Percentiles rank a stretch among this genome's conserved stretches.
Evolutionary conservation across 2,888 invertebrate genomes (phyloP).

Genomic region (Tachystola acroxantha): DNA sequence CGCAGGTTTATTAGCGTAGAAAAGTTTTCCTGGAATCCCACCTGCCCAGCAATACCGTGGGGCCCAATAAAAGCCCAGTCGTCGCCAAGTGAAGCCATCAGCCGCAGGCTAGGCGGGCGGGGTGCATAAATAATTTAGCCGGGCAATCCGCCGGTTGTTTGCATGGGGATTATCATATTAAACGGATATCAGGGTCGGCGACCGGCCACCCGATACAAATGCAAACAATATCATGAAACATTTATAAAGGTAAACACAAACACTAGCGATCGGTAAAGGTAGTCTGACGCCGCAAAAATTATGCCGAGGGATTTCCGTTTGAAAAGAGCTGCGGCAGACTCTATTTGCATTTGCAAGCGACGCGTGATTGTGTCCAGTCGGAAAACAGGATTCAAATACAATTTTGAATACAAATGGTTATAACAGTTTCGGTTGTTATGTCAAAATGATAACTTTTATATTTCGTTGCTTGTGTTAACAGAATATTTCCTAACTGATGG

Average conservation of each 20-base stretch:
- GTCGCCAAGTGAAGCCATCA: conserved; percentile 60
- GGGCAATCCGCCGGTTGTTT: conserved; percentile 72
- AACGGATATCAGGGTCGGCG: conserved; percentile 70
- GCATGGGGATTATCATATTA: conserved; percentile 78
- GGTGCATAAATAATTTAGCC: conserved; percentile 75
- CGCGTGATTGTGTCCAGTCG: background rate
- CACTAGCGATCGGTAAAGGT: conserved; percentile 1
- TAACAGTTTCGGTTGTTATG: no score
- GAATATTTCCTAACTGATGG: no score
- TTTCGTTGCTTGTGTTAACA: no score
- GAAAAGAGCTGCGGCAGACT: background rate
- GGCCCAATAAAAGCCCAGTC: conserved; percentile 60
- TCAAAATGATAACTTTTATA: no score
- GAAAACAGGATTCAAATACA: no score
- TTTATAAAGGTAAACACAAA: conserved; percentile 56
- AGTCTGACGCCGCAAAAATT: background rate
- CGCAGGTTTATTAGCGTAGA: conserved; percentile 26
- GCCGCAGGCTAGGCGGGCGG: conserved; percentile 58
- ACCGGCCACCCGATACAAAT: conserved; percentile 55
- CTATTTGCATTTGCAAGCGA: background rate
- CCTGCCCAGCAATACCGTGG: conserved; percentile 44
- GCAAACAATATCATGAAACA: conserved; percentile 70
- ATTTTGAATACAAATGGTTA: no score
- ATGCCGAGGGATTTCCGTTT: background rate
- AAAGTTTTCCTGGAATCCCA: conserved; percentile 36